Base-by-base conservation (phyloP, 2,797 vertebrate species). In the Aeoliscus strigatus region DNA sequence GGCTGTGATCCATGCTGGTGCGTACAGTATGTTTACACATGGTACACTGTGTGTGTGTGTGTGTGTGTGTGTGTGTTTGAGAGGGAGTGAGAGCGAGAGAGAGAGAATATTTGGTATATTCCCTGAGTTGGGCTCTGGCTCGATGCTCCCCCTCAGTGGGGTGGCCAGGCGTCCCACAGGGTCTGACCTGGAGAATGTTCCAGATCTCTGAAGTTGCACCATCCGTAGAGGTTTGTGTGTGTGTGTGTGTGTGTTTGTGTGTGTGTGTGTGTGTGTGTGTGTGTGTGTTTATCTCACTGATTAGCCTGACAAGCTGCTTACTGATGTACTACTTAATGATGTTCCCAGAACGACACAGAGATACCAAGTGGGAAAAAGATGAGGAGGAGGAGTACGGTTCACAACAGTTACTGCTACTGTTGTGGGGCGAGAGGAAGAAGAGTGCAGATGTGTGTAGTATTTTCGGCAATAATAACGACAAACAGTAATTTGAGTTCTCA, bases 1-100 rank as follows among this genome's bases (percentile, higher is more conserved):
- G 55, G 62, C 58, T 4, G 42, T 77, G 77, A 80, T 73, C 77
- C 81, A 55, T 73, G 66, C 60, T 57, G 72, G 64, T 82, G 75
- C 24, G 24, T 79, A 68, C 60, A 52, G 59, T 53, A 24, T 73
- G 73, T 80, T 79, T 77, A 73, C 72, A 76, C 56, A 70, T 2
- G 41, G 27, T 53, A 41, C 52, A 56, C 39, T 55, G 8, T 54
- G 27, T 34, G 34, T 17, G 33, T 14, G 21, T 24, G 38, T n/a
- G n/a, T n/a, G n/a, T n/a, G n/a, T n/a, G n/a, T n/a, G n/a, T n/a
- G n/a, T n/a, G n/a, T n/a, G n/a, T n/a, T n/a, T n/a, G n/a, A n/a
- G n/a, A n/a, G n/a, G n/a, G n/a, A n/a, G n/a, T n/a, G n/a, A n/a
- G n/a, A 2, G 38, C 9, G 7, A 16, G 38, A 35, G 18, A 62